Conservation (phyloP, 2,113 vertebrate species). For the Eleginops maclovinus region DNA sequence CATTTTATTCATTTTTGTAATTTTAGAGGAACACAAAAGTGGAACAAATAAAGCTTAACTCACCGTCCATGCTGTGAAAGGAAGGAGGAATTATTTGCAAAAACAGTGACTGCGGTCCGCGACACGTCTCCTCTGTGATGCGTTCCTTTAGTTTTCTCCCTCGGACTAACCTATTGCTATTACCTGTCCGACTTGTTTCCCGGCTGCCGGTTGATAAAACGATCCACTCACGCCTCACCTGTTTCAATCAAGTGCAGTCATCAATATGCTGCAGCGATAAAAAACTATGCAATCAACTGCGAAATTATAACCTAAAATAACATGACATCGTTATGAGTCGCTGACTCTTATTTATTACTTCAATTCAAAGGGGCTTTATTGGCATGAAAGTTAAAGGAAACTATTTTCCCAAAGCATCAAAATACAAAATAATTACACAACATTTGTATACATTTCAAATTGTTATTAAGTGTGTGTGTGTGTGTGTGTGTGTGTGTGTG, state of each 20-base stretch:
- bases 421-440: too few relatives aligned
- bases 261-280: too few relatives aligned
- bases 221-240: background rate
- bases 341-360: too few relatives aligned
- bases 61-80: slow-evolving; percentile 4
- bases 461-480: too few relatives aligned
- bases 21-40: too few relatives aligned
- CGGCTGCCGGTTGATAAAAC: background rate
- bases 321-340: background rate
- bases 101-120: background rate
- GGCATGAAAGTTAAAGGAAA: too few relatives aligned
- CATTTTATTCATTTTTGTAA: too few relatives aligned
- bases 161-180: background rate
- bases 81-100: background rate
- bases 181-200: slow-evolving; percentile 6
- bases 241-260: background rate
- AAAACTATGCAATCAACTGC: background rate
- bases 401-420: too few relatives aligned
- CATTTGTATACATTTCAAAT: too few relatives aligned
- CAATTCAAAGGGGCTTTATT: too few relatives aligned
- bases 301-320: background rate
- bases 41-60: background rate
- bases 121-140: background rate
- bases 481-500: too few relatives aligned
- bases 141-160: background rate